Percentiles rank a stretch among this genome's conserved stretches.
Evolutionary conservation across 2,888 invertebrate species (phyloP).

Genomic region (Hipparchia semele): DNA sequence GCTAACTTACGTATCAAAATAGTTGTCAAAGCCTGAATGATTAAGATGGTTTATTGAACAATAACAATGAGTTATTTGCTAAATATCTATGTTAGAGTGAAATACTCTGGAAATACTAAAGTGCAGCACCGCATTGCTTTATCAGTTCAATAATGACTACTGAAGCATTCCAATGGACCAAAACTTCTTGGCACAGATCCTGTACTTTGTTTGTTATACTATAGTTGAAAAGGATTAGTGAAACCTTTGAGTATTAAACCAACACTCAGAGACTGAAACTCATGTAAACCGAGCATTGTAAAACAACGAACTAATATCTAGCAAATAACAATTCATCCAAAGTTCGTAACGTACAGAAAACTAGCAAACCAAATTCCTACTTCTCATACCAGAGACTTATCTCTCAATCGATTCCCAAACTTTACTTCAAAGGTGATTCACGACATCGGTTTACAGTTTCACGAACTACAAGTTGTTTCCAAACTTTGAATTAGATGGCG

Average conservation of each 20-base stretch:
- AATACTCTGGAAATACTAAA: background rate
- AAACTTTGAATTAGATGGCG: constrained; percentile 30
- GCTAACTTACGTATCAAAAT: too few relatives aligned
- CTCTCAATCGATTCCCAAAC: constrained; percentile 28
- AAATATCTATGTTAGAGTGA: too few relatives aligned
- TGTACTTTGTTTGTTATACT: background rate
- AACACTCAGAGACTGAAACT: background rate
- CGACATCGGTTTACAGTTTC: constrained; percentile 33
- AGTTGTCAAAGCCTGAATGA: too few relatives aligned
- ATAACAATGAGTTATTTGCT: too few relatives aligned
- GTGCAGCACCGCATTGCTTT: background rate
- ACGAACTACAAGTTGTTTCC: constrained; percentile 31
- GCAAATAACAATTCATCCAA: background rate
- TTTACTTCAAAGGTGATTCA: constrained; percentile 36
- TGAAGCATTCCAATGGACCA: background rate
- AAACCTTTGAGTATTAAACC: too few relatives aligned
- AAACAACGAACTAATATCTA: background rate
- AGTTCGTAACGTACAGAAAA: background rate
- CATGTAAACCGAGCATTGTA: background rate
- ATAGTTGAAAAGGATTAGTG: background rate
- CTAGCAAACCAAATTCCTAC: background rate
- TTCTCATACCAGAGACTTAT: constrained; percentile 14
- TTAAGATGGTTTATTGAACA: too few relatives aligned
- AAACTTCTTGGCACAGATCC: background rate
- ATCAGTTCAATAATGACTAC: background rate